phyloP scores from a whole-genome alignment of 2,113 vertebrate genomes.

The Mola mola region DNA sequence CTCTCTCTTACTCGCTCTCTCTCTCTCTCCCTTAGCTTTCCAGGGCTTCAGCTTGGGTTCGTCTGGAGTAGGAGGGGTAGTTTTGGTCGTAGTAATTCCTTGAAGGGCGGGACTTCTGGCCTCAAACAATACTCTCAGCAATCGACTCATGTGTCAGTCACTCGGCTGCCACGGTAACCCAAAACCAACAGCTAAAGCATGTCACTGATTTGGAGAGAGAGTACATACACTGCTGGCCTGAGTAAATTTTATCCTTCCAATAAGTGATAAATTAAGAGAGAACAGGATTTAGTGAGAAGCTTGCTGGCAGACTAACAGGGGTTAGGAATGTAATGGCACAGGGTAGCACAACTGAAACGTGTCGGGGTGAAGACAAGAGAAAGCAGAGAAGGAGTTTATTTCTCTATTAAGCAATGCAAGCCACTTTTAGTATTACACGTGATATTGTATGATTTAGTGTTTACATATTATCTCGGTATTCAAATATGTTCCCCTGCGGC shows the following conservation, averaged over 20 bases:
- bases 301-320: not conserved
- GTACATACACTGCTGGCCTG: not conserved
- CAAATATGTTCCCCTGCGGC: too few species aligned
- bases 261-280: not conserved
- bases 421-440: too few species aligned
- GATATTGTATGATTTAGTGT: too few species aligned
- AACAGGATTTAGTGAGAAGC: not conserved
- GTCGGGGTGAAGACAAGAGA: conserved; percentile 11
- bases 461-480: too few species aligned
- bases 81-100: conserved; percentile 72
- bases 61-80: conserved; percentile 63
- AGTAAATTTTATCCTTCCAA: not conserved
- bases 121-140: conserved; percentile 41
- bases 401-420: not conserved
- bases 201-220: conserved; percentile 7
- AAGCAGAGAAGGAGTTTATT: not conserved
- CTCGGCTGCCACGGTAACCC: conserved; percentile 47
- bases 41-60: conserved; percentile 32
- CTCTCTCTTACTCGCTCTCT: conserved; percentile 3
- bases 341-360: not conserved
- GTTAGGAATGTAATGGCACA: not conserved
- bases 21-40: conserved; percentile 17
- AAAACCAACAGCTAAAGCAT: conserved; percentile 37
- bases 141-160: conserved; percentile 56
- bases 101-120: conserved; percentile 65